Percentiles rank a stretch among this genome's conserved stretches.
These are phyloP conservation scores for Zonitis immaculata DNA, from an alignment of 2,888 invertebrate genomes.

Conservation along the genomic window DNA sequence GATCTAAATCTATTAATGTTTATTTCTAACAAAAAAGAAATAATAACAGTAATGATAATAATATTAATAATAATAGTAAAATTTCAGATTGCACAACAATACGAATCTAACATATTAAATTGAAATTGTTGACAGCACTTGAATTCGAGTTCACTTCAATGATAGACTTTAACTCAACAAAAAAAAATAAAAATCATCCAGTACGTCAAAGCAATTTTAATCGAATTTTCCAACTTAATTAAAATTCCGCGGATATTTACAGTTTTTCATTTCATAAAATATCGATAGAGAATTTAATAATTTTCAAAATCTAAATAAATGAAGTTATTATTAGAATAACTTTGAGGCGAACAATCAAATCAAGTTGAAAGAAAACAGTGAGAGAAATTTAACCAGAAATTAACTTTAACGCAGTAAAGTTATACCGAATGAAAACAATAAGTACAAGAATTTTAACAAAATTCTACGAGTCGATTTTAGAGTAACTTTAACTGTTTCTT, in stretches of 20 bases:
- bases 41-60: background rate
- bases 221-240: background rate
- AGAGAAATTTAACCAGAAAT: background rate
- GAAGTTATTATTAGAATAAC: background rate
- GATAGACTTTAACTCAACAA: too few species aligned
- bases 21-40: background rate
- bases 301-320: background rate
- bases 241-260: background rate
- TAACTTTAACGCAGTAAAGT: background rate
- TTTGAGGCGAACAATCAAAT: background rate
- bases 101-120: background rate
- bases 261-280: too few species aligned
- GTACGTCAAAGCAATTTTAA: background rate
- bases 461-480: background rate
- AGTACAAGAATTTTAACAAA: slow-evolving; percentile 2
- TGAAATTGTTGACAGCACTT: background rate
- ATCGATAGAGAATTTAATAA: background rate
- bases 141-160: background rate
- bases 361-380: background rate
- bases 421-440: slow-evolving; percentile 1
- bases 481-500: background rate
- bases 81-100: too few species aligned
- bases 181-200: too few species aligned
- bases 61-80: too few species aligned
- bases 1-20: background rate